Evolutionary conservation across 2,113 vertebrate genomes (phyloP).

Genomic region (Platycercus adscitus): DNA sequence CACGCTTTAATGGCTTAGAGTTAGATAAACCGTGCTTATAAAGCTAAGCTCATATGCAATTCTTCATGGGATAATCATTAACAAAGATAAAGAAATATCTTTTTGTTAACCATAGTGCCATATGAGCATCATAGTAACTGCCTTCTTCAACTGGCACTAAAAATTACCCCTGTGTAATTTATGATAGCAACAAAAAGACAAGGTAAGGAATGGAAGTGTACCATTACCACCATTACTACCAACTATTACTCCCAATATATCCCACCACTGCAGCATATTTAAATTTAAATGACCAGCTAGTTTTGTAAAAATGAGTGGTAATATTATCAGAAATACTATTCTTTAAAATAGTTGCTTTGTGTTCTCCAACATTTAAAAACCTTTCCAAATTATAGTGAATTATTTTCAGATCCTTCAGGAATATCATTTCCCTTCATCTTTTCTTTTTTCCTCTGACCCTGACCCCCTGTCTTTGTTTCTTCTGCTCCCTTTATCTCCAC

Average conservation of each 20-base stretch:
- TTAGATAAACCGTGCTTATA: not conserved
- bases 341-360: not conserved
- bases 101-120: not conserved
- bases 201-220: not conserved
- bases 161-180: not conserved
- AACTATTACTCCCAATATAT: not conserved
- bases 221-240: not conserved
- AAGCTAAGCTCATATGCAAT: not conserved
- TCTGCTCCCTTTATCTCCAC: not conserved
- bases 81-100: not conserved
- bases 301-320: not conserved
- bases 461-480: not conserved
- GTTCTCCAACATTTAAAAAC: not conserved
- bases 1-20: not conserved
- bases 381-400: not conserved
- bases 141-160: not conserved
- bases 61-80: not conserved
- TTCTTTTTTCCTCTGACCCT: not conserved
- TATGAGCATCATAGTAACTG: not conserved
- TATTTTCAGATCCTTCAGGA: constrained; percentile 1
- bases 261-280: not conserved
- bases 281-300: not conserved
- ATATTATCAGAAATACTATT: not conserved
- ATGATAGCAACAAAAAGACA: not conserved
- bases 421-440: not conserved